A percentile compares a stretch with the other conserved stretches of the same genome.
phyloP scores from a whole-genome alignment of 2,797 vertebrate genomes.

The Oophaga sylvatica region DNA sequence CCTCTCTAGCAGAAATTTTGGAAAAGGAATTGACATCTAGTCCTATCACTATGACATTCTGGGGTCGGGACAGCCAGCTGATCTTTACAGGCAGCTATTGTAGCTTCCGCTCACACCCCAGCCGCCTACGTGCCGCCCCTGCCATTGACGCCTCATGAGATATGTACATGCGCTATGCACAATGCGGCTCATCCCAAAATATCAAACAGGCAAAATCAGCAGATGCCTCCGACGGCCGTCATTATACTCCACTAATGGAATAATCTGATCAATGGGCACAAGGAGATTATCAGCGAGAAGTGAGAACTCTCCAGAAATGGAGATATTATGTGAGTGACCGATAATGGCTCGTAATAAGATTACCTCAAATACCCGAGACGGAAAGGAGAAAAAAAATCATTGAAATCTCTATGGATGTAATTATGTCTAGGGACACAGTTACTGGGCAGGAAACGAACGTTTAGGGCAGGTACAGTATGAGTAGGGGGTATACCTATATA shows the following conservation, averaged over 20 bases:
- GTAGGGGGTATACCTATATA: too few relatives aligned
- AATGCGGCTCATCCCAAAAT: not conserved
- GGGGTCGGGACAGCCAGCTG: too few relatives aligned
- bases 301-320: not conserved
- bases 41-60: too few relatives aligned
- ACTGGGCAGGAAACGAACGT: not conserved
- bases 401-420: not conserved
- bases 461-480: too few relatives aligned
- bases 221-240: constrained; percentile 18
- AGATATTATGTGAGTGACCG: not conserved
- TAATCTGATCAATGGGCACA: constrained; percentile 39
- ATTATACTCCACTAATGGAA: not conserved
- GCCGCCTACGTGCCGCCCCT: too few relatives aligned
- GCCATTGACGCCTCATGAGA: not conserved
- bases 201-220: not conserved
- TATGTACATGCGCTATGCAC: not conserved
- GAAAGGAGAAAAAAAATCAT: not conserved
- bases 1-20: not conserved
- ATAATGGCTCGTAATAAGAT: constrained; percentile 29
- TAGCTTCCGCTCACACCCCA: too few relatives aligned
- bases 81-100: too few relatives aligned
- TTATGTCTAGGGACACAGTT: not conserved
- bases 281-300: constrained; percentile 26
- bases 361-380: constrained; percentile 12
- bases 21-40: not conserved